These are phyloP conservation scores for Odontamblyopus rebecca DNA, from an alignment of 2,797 vertebrate species.

Conservation along the genomic window DNA sequence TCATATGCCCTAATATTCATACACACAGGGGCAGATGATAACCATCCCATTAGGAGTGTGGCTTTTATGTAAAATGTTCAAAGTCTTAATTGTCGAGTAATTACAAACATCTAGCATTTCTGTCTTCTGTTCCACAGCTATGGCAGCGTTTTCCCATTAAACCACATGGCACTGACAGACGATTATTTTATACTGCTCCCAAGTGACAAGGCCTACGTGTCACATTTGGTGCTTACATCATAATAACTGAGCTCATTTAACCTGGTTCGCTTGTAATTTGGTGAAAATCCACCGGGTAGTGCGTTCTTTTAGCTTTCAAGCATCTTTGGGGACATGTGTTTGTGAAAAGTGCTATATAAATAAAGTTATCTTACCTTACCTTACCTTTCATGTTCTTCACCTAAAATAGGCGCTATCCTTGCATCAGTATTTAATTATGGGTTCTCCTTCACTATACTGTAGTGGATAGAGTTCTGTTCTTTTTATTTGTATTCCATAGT, in stretches of 20 bases:
- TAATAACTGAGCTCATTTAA: conserved; percentile 27
- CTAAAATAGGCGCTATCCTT: not conserved
- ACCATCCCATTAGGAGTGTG: conserved; percentile 15
- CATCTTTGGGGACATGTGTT: too few species aligned
- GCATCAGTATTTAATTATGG: not conserved
- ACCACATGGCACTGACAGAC: conserved; percentile 27
- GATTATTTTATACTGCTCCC: conserved; percentile 55
- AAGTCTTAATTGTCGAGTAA: conserved; percentile 32
- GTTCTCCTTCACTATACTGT: too few species aligned
- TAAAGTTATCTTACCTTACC: too few species aligned
- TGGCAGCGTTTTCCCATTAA: conserved; percentile 39
- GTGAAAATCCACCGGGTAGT: conserved; percentile 2
- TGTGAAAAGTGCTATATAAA: too few species aligned
- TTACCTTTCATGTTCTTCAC: too few species aligned
- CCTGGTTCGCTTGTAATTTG: not conserved
- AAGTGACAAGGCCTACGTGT: conserved; percentile 49
- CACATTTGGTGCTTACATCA: conserved; percentile 38
- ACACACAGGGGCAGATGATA: conserved; percentile 10
- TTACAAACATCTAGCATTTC: conserved; percentile 24
- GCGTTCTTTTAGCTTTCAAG: not conserved
- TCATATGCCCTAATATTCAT: conserved; percentile 1
- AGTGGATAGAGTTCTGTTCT: too few species aligned
- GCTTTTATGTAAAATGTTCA: conserved; percentile 20
- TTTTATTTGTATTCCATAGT: too few species aligned
- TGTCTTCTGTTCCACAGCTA: conserved; percentile 29